Evolutionary conservation across 2,888 invertebrate genomes (phyloP).

Genomic region (Chalcosyrphus nemorum): DNA sequence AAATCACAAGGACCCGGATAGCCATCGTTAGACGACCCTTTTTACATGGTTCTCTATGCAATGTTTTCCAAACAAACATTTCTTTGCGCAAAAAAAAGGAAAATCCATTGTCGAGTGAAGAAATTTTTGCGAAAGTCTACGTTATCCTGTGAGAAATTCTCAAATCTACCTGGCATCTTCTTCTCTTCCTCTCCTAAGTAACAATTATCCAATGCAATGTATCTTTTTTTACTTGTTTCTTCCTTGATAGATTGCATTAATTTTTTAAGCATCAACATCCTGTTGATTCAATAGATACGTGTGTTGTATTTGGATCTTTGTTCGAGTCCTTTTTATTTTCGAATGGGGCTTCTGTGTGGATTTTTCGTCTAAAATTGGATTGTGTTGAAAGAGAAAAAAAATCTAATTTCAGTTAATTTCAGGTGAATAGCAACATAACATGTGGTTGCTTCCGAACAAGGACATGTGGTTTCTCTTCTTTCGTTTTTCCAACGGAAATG

Average conservation of each 20-base stretch:
- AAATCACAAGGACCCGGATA: constrained; percentile 65
- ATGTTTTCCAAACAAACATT: constrained; percentile 69
- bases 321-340: not conserved
- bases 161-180: constrained; percentile 50
- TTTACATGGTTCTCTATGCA: constrained; percentile 56
- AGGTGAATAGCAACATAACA: constrained; percentile 56
- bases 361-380: constrained; percentile 47
- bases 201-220: constrained; percentile 66
- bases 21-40: constrained; percentile 32
- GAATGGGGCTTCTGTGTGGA: constrained; percentile 41
- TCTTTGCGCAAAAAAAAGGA: constrained; percentile 12
- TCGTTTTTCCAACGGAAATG: constrained; percentile 37
- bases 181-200: constrained; percentile 6
- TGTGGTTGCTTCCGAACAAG: constrained; percentile 44
- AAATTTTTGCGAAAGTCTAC: not conserved
- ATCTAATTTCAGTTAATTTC: constrained; percentile 63
- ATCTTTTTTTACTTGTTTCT: constrained; percentile 28
- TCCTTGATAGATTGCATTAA: constrained; percentile 64
- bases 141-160: constrained; percentile 45
- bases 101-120: constrained; percentile 28
- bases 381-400: constrained; percentile 35
- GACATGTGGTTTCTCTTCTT: constrained; percentile 31
- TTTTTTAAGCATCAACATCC: constrained; percentile 74
- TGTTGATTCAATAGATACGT: constrained; percentile 75
- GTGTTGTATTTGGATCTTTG: not conserved